These are phyloP conservation scores for Callionymus lyra DNA, from an alignment of 2,113 vertebrate species.

Conservation along the genomic window DNA sequence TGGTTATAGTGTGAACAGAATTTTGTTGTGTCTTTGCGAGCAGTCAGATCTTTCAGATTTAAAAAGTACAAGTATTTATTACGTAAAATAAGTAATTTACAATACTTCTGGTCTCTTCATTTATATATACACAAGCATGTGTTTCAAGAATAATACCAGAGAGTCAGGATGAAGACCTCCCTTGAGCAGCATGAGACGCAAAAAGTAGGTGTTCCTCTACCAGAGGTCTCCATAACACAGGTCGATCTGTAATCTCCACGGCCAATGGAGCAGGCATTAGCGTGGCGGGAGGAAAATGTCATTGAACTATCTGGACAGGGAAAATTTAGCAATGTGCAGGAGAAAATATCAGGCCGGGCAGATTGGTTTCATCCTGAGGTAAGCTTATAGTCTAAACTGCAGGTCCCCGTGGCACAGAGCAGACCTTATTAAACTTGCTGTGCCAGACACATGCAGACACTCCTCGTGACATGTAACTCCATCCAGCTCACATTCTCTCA, in stretches of 20 bases:
- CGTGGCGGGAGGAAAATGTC: constrained; percentile 57
- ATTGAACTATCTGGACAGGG: constrained; percentile 61
- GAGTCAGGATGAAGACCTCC: too few relatives aligned
- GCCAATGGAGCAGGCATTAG: constrained; percentile 45
- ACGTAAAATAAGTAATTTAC: constrained; percentile 34
- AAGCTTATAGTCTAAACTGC: constrained; percentile 52
- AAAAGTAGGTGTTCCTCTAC: too few relatives aligned
- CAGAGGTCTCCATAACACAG: too few relatives aligned
- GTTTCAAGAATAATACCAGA: constrained; percentile 31
- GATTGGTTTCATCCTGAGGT: constrained; percentile 71
- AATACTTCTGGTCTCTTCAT: constrained; percentile 26
- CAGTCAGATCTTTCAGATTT: too few relatives aligned
- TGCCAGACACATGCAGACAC: constrained; percentile 41
- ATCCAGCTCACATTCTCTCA: neutral
- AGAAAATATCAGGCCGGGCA: constrained; percentile 61
- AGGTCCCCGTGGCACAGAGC: constrained; percentile 56
- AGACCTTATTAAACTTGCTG: constrained; percentile 65
- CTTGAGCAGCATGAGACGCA: too few relatives aligned
- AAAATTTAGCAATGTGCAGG: constrained; percentile 58
- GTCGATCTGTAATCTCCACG: constrained; percentile 35
- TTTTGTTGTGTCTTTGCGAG: constrained; percentile 42
- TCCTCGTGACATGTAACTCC: constrained; percentile 38
- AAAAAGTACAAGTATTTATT: constrained; percentile 39
- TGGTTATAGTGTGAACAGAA: constrained; percentile 27
- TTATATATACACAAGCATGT: constrained; percentile 25